Conservation (phyloP, 2,888 invertebrate species). For the Idaea dimidiata region DNA sequence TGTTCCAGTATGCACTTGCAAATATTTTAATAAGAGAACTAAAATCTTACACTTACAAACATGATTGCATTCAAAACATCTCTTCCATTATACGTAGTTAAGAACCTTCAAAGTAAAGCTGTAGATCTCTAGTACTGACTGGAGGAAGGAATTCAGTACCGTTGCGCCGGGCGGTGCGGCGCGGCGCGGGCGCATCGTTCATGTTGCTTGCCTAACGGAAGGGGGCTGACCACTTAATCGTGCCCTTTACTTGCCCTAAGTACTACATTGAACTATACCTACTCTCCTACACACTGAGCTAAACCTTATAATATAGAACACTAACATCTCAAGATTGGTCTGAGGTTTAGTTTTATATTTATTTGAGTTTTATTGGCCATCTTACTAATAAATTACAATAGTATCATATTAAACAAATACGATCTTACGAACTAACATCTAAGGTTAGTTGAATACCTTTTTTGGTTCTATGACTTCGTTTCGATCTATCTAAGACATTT, state of each 20-base stretch:
- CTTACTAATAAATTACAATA: too few relatives aligned
- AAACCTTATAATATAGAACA: too few relatives aligned
- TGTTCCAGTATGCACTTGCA: too few relatives aligned
- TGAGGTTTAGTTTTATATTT: too few relatives aligned
- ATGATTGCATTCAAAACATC: too few relatives aligned
- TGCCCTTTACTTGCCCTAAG: constrained; percentile 28
- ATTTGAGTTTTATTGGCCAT: too few relatives aligned
- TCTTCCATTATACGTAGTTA: too few relatives aligned
- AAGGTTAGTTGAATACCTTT: constrained; percentile 2
- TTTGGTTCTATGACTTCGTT: constrained; percentile 12
- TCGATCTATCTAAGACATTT: constrained; percentile 11
- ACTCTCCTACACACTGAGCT: background rate
- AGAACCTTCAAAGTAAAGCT: background rate
- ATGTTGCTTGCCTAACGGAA: constrained; percentile 30
- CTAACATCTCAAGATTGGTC: too few relatives aligned
- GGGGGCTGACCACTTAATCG: constrained; percentile 27
- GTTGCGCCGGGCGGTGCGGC: constrained; percentile 12
- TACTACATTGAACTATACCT: background rate
- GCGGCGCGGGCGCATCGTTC: constrained; percentile 22
- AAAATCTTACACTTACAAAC: too few relatives aligned
- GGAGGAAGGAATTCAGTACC: background rate
- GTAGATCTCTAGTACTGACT: background rate
- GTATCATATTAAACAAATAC: too few relatives aligned
- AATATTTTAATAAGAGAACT: too few relatives aligned
- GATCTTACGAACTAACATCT: too few relatives aligned